phyloP scores from a whole-genome alignment of 2,888 invertebrate genomes.

The Ischnura elegans region DNA sequence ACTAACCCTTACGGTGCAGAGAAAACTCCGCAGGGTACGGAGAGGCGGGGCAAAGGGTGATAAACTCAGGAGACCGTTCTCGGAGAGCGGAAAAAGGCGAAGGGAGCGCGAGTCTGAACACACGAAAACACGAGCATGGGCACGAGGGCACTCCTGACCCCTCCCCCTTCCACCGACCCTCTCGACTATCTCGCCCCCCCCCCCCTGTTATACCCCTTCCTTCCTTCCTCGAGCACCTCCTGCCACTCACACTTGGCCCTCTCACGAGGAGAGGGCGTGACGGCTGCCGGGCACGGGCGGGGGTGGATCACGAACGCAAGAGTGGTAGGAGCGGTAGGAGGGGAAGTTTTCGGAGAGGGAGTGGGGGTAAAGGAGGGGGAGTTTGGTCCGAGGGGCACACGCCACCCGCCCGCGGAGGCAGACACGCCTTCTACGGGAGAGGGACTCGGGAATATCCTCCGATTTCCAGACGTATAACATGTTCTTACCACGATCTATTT shows the following conservation, averaged over 20 bases:
- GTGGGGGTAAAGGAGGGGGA: no score
- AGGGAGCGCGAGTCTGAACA: neutral
- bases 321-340: neutral
- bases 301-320: neutral
- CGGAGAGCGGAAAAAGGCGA: neutral
- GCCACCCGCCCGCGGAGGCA: neutral
- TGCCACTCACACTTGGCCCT: neutral
- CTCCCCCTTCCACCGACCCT: neutral
- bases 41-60: no score
- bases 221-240: neutral
- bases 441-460: no score
- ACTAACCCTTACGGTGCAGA: no score
- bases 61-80: no score
- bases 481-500: no score
- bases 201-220: neutral
- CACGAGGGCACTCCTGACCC: neutral
- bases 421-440: neutral
- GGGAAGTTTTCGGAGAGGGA: neutral
- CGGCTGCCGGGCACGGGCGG: neutral
- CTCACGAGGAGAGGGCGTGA: neutral
- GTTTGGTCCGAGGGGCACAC: neutral
- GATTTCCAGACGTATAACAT: no score
- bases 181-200: neutral
- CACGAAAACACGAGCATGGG: neutral
- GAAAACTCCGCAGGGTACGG: no score